A percentile compares a stretch with the other conserved stretches of the same genome.
These are phyloP conservation scores for Drosophila kambysellisi DNA, from an alignment of 2,888 invertebrate species.

Conservation along the genomic window DNA sequence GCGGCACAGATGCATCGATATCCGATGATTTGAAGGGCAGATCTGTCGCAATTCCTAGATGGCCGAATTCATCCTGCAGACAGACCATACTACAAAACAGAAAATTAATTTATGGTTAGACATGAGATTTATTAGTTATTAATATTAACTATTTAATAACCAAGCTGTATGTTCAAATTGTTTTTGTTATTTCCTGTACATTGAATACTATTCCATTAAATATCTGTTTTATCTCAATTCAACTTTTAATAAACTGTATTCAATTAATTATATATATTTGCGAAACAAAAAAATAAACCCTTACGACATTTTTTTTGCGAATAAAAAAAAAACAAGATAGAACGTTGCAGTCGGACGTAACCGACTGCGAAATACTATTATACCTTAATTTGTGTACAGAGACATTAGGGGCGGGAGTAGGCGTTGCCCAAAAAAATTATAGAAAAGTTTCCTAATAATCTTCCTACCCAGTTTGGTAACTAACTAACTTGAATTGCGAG, in stretches of 20 bases:
- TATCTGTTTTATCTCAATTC: not conserved
- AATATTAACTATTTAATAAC: not conserved
- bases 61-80: constrained; percentile 88
- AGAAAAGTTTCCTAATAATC: too few relatives aligned
- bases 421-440: too few relatives aligned
- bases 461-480: too few relatives aligned
- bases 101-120: not conserved
- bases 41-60: constrained; percentile 85
- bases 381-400: too few relatives aligned
- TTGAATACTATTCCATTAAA: not conserved
- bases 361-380: too few relatives aligned
- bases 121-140: not conserved
- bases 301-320: too few relatives aligned
- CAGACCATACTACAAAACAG: constrained; percentile 87
- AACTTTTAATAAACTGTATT: not conserved
- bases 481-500: too few relatives aligned
- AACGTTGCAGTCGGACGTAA: too few relatives aligned
- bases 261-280: not conserved
- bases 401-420: too few relatives aligned
- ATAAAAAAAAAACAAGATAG: too few relatives aligned
- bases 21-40: constrained; percentile 79
- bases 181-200: not conserved
- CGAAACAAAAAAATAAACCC: too few relatives aligned
- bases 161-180: not conserved
- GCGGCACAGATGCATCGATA: constrained; percentile 56